Evolutionary conservation across 37 sponge, comb jelly and placozoan species (phyloP).

Genomic region (Agelas oroides): DNA sequence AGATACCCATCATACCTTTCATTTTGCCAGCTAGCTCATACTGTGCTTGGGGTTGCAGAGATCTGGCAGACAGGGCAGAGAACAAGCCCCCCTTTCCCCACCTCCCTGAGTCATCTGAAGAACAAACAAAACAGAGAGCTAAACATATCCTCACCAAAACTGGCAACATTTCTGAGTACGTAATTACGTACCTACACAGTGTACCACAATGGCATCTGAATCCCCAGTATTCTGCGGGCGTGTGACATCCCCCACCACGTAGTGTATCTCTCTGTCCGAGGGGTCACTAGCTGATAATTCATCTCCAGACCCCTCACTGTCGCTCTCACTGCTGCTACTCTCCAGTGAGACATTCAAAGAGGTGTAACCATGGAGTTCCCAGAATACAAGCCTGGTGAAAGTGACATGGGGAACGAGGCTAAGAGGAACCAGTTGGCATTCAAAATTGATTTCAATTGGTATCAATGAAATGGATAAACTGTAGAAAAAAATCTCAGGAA

Average conservation of each 20-base stretch:
- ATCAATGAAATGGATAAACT: no score
- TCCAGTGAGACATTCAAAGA: constrained; percentile 60
- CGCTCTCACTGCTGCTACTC: constrained; percentile 11
- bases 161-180: no score
- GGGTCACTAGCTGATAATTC: constrained; percentile 44
- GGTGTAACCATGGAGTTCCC: constrained; percentile 70
- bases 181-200: constrained; percentile 85
- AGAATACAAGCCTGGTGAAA: constrained; percentile 48
- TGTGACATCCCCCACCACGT: constrained; percentile 84
- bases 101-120: constrained; percentile 80
- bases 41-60: constrained; percentile 48
- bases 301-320: constrained; percentile 23
- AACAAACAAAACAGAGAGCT: no score
- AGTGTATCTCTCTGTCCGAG: constrained; percentile 45
- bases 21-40: constrained; percentile 80
- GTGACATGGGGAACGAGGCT: no score
- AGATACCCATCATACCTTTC: constrained; percentile 48
- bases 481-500: no score
- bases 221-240: constrained; percentile 64
- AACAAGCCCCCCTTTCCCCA: constrained; percentile 91
- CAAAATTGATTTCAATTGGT: no score
- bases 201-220: constrained; percentile 75
- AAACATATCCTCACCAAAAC: no score
- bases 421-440: no score
- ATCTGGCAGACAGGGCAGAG: constrained; percentile 77